Base-by-base conservation (phyloP, 2,113 vertebrate species). In the Polyodon spathula region DNA sequence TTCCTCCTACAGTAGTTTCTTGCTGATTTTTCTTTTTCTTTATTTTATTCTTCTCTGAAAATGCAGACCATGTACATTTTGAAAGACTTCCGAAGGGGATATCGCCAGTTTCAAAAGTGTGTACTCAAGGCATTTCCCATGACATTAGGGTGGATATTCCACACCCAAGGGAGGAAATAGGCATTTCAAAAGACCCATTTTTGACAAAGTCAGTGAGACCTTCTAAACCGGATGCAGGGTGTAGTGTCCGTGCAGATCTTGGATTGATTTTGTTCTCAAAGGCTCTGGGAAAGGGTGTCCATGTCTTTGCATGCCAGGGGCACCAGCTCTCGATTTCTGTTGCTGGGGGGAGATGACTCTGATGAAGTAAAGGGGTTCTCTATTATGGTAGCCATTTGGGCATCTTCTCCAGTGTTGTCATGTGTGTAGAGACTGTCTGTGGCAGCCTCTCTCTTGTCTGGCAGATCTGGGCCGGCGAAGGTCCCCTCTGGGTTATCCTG, bases 241-340 rank as follows among this genome's bases (percentile, higher is more conserved):
- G 15, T 50, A 6, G 48, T 6, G 12, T 4, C 6, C 15, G 4
- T n/a, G 48, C 48, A 11, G 14, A 2, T 6, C 15, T n/a, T 50
- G 48, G 10, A 50, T 14, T 6, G 48, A 50, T n/a, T 4, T 4
- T 50, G 5, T 55, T 46, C 44, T 55, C 11, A 55, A n/a, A 17
- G 16, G 6, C 15, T 55, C 27, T 55, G 16, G 6, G 48, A 8
- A n/a, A 6, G 50, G 10, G 27, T n/a, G 10, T 40, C 53, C 82
- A 66, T 76, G 14, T 37, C 68, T 54, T 74, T 66, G 67, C 76
- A 58, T 8, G 67, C 48, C 6, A 8, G n/a, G 5, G 67, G 61
- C 56, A 63, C 70, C 60, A 70, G 63, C 73, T 90, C 85, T 4
- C 37, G 63, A 44, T 79, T 74, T 58, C 72, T 79, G 59, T 68